These are phyloP conservation scores for Scaptomyza graminum DNA, from an alignment of 1,140 invertebrate species.

Conservation along the genomic window DNA sequence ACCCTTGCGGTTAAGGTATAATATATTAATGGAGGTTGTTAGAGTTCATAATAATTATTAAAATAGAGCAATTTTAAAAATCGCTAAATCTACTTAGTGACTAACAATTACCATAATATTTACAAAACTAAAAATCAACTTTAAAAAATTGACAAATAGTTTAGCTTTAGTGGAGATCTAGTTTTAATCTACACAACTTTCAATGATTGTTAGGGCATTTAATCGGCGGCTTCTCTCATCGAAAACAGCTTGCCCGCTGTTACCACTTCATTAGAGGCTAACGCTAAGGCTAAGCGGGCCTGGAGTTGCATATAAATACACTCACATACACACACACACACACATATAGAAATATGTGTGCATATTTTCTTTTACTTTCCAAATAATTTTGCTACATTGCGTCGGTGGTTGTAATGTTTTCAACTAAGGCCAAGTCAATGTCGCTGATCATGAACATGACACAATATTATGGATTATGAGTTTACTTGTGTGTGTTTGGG, in stretches of 20 bases:
- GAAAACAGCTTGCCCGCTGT: constrained; percentile 6
- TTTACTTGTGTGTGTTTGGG: constrained; percentile 29
- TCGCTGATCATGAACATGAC: constrained; percentile 79
- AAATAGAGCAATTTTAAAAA: too few species aligned
- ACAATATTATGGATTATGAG: constrained; percentile 82
- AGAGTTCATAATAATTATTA: too few species aligned
- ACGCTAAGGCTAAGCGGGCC: background rate
- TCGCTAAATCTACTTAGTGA: too few species aligned
- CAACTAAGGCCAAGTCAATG: constrained; percentile 37
- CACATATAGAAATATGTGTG: background rate
- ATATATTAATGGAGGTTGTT: background rate
- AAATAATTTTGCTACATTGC: constrained; percentile 68
- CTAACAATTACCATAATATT: too few species aligned
- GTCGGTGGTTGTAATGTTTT: background rate
- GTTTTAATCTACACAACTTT: background rate
- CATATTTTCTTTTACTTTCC: constrained; percentile 68
- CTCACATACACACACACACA: background rate
- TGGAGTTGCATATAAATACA: constrained; percentile 5
- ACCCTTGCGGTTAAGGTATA: background rate
- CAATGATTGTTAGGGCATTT: background rate
- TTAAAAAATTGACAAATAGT: too few species aligned
- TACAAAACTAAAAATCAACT: too few species aligned
- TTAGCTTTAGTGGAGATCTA: too few species aligned
- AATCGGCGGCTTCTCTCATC: background rate
- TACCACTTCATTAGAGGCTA: constrained; percentile 73